Evolutionary conservation across 1,140 invertebrate genomes (phyloP), one percentile per base, ranked within the genome.

Genomic region (Listronotus bonariensis): DNA sequence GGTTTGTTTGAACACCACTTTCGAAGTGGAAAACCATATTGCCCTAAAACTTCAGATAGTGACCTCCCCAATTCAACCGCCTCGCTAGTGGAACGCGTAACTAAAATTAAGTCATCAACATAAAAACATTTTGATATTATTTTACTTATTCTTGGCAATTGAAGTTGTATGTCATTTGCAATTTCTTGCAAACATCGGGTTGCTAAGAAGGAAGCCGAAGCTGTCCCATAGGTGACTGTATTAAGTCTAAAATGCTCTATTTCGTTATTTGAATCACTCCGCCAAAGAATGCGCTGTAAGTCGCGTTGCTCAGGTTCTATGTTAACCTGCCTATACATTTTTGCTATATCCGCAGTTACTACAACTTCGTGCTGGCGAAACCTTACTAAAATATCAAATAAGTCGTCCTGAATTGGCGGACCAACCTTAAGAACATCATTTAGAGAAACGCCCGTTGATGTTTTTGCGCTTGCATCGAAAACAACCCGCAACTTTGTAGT

Each of bases 271-370:
- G 46, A 59, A 9, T 54, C 8, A 11, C 57, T 34, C 15, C 77
- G 53, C 78, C 79, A 82, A 1, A 81, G 10, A 18, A 81, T 79
- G 31, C 72, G 46, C 66, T 80, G 9, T 34, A 34, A 34, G 78
- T 71, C 53, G 20, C 43, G 11, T 49, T 80, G 66, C 18, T 65
- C 54, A 15, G 53, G 34, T 56, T 70, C 15, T 0, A 80, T 53
- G 11, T 32, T 18, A 31, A 81, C 68, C n/a, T n/a, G n/a, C n/a
- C n/a, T n/a, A n/a, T n/a, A n/a, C n/a, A n/a, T n/a, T n/a, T 59
- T 79, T 34, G 61, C 66, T 17, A 80, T 76, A 60, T 81, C 80
- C 0, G 68, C 72, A 6, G 65, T 67, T 5, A 80, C 52, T 0
- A 73, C 76, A 36, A 11, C 11, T 20, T 58, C 49, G 53, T 76